Base-by-base conservation (phyloP, 1,140 invertebrate genomes). In the Cotesia vestalis region DNA sequence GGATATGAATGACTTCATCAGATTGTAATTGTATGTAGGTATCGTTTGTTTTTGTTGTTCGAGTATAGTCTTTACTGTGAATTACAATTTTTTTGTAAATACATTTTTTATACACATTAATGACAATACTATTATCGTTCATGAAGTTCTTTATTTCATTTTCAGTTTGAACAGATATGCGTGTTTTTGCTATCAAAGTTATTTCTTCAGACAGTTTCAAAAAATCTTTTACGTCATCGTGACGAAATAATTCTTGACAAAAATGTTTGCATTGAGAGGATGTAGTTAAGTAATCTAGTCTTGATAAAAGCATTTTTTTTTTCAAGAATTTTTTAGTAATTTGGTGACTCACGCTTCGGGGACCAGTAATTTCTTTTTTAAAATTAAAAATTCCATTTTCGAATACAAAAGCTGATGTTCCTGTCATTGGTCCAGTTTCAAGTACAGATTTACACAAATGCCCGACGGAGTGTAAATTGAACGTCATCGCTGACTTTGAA, bases 331-430 rank as follows among this genome's bases (percentile, higher is more conserved):
- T 60, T 17, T 64, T 72, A 14, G 52, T 53, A 6, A 72, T 72
- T 59, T 72, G 62, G 17, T 72, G 46, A 40, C 36, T 5, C 9
- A 66, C 63, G 4, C 62, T 62, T 17, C 57, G 34, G 2, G 71
- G 40, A 4, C 51, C 62, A 62, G 66, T 72, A 3, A 72, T 14
- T 9, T 66, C 36, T 20, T 40, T 40, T 66, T 72, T 72, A 36
- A 57, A 3, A 38, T 66, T 12, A 40, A 64, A 72, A 40, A 55
- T 72, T 1, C 40, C 62, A 14, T 66, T 59, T 57, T 73, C 66
- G 52, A 61, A 73, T 36, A 38, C 27, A 17, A 73, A 73, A 14
- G 72, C 61, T n/a, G 72, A 73, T 6, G 51, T 68, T 12, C 51
- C 63, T 55, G 53, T 68, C 40, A 73, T 35, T 11, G 71, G 71